Base-by-base conservation (phyloP, 2,797 vertebrate species). In the Craterocephalus amniculus region DNA sequence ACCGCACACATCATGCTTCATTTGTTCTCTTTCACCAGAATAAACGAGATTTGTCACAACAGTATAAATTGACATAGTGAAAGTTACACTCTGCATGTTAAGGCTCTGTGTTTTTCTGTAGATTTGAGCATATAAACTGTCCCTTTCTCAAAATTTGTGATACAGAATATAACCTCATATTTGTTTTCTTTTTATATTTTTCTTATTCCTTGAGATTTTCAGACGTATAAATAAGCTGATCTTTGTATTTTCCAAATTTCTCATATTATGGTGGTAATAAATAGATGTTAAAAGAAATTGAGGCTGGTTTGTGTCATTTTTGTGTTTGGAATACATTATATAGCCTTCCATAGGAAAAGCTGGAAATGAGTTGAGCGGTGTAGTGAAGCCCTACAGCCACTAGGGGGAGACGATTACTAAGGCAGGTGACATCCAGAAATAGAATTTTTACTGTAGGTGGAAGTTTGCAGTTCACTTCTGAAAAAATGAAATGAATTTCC, bases 161-260 rank as follows among this genome's bases (percentile, higher is more conserved):
- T 91, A 88, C 89, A 91, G 88, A 84, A 74, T 92, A 92, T 93
- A 94, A 93, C 85, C 86, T 93, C 89, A 92, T 92, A 83, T 91
- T 89, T 91, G 84, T 91, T 92, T 93, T 90, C 80, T n/a, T 93
- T 94, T 88, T 92, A 93, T 94, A 91, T 91, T 93, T 94, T 94
- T 93, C 91, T 91, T 95, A 94, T 93, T 90, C 84, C 88, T 92
- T 58, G 34, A 92, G 85, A 91, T 90, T 91, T 92, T 93, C 90
- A 91, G 85, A 92, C 91, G 69, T 94, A 92, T 92, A 92, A 94
- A 93, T 93, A 91, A 93, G 87, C 91, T 89, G 92, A 94, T 94
- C 92, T 95, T 95, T 95, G 94, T 94, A 95, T 93, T 95, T 94
- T 95, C 92, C 93, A 95, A 94, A 93, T 94, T 94, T 93, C 90